Evolutionary conservation across 2,113 vertebrate genomes (phyloP), one percentile per base, ranked within the genome.

Genomic region (Vulpes lagopus): DNA sequence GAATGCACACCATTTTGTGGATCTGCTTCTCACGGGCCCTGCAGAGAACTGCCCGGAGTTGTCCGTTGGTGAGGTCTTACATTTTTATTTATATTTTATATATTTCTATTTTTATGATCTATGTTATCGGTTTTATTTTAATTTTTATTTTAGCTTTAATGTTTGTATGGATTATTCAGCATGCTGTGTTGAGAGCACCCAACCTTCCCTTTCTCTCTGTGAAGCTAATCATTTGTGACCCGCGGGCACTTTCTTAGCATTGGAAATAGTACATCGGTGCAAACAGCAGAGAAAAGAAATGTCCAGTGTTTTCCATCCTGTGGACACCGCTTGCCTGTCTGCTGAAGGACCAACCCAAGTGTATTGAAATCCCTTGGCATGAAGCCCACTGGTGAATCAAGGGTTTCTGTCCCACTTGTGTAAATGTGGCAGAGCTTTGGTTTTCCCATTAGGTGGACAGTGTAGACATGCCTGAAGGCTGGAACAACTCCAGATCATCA

Each of bases 221-320:
- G 43, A 43, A 43, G 65, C 15, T 8, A 30, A 14, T 67, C 7
- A 2, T 3, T 67, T 8, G 15, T 3, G 15, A 30, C 65, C 30
- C 30, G 15, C 0, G 3, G 69, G 35, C n/a, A 7, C 11, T 17
- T 6, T 11, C 27, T 25, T 4, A 0, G 49, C 43, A 32, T 17
- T 2, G 25, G 20, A 38, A 38, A 12, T 5, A 11, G 11, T 5
- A 73, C 19, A 2, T 38, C 20, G 0, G 2, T 23, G 35, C 12
- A 14, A 20, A 43, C 71, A 38, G 59, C 23, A 51, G 35, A 20
- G 9, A 64, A 27, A 64, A 32, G 10, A 49, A 43, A 43, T 2
- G 2, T 3, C 16, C 27, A 51, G 38, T 49, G 38, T 19, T 8
- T 11, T 20, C 16, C 5, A 7, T 20, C 60, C 82, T 15, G 19